Base-by-base conservation (phyloP, 2,797 vertebrate genomes). In the Sebastes matsubarae region DNA sequence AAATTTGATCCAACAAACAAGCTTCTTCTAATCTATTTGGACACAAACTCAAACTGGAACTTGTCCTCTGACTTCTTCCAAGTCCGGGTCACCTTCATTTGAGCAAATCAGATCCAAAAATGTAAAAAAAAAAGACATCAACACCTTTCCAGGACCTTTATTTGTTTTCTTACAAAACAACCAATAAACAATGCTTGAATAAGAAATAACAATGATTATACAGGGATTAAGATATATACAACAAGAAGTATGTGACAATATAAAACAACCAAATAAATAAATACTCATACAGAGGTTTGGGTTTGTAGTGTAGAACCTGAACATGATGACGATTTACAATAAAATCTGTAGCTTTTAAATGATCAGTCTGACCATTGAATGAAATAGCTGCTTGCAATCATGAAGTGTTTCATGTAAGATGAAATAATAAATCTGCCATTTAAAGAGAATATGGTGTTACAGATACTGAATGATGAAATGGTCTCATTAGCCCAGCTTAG, bases 201-300 rank as follows among this genome's bases (percentile, higher is more conserved):
- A 82, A 69, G 72, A 88, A 84, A 81, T 65, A 84, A 20, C 16
- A 77, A 6, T 0, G 80, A 85, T 90, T 81, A 92, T 42, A 83
- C 30, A 83, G 61, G 22, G 68, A 87, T 86, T 77, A 73, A 83
- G 74, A 92, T 88, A 92, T 92, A 93, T 91, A 94, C 92, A 94
- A 68, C 91, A 72, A 63, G 65, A 85, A 86, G 82, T 87, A 84
- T 87, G 64, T 18, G 32, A 82, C 91, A 92, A 76, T 82, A 86
- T 85, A 79, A 86, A 85, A 93, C 81, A 93, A 88, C 76, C 85
- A 91, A 92, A 93, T 94, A 95, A 93, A 94, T 94, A 93, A 94
- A 89, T 90, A 89, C 60, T 87, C 66, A 27, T 83, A 81, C 55
- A 66, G 55, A 85, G 64, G 72, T 78, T 71, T 79, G 61, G 27